Conservation (phyloP, 2,797 vertebrate genomes). For the Danio tinwini region DNA sequence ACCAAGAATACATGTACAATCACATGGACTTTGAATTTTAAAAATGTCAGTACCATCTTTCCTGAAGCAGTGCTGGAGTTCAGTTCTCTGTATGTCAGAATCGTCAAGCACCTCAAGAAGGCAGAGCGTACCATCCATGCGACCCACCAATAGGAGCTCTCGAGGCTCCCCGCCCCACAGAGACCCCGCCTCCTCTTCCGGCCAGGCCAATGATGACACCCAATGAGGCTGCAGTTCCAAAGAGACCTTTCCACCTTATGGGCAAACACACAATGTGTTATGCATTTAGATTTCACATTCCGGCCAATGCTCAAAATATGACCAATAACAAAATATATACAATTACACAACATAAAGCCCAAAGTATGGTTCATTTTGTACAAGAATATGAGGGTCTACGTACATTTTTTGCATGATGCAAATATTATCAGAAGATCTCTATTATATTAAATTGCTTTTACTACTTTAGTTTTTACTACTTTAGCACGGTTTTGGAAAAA, state of each 20-base stretch:
- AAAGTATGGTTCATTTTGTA: too few species aligned
- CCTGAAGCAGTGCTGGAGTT: conserved; percentile 94
- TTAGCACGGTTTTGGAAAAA: too few species aligned
- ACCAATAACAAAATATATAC: neutral
- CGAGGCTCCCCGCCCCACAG: conserved; percentile 87
- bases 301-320: neutral
- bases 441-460: too few species aligned
- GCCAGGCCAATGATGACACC: conserved; percentile 94
- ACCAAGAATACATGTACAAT: neutral
- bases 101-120: conserved; percentile 91
- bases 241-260: conserved; percentile 90
- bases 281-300: neutral
- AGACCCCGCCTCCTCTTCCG: conserved; percentile 83
- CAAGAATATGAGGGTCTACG: too few species aligned
- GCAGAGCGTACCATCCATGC: conserved; percentile 93
- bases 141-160: conserved; percentile 90
- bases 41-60: conserved; percentile 84
- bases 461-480: too few species aligned
- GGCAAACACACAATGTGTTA: conserved; percentile 8
- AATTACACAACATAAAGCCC: too few species aligned
- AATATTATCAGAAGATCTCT: too few species aligned
- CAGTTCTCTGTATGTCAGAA: conserved; percentile 85
- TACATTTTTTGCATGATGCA: too few species aligned
- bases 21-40: neutral
- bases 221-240: conserved; percentile 94